Evolutionary conservation across 2,888 invertebrate species (phyloP).

Genomic region (Gonocerus acuteangulatus): DNA sequence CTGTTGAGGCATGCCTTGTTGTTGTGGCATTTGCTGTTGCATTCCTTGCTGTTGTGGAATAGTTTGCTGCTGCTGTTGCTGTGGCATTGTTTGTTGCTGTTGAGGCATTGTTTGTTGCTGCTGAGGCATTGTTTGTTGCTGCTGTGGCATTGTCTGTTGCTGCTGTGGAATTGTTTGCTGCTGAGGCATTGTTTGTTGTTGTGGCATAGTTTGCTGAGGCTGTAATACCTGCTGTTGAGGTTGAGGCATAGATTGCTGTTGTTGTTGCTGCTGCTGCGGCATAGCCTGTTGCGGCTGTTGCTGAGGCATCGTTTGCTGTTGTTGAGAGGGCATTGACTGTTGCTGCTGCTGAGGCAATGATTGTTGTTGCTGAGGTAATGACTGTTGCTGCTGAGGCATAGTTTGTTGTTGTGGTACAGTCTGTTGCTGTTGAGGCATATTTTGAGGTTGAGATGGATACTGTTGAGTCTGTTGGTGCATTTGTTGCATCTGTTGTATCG

Average conservation of each 20-base stretch:
- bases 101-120: constrained; percentile 34
- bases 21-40: constrained; percentile 40
- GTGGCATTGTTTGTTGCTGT: constrained; percentile 33
- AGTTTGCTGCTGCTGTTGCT: constrained; percentile 33
- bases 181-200: constrained; percentile 33
- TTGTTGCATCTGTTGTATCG: constrained; percentile 28
- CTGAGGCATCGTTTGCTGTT: constrained; percentile 38
- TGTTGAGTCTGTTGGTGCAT: constrained; percentile 25
- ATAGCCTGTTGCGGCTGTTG: constrained; percentile 44
- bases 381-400: constrained; percentile 34
- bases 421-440: constrained; percentile 34
- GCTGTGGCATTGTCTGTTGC: constrained; percentile 38
- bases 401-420: constrained; percentile 33
- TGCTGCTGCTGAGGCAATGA: constrained; percentile 40
- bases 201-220: constrained; percentile 46
- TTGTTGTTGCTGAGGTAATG: constrained; percentile 32
- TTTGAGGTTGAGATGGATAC: constrained; percentile 38
- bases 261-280: constrained; percentile 49
- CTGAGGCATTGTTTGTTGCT: constrained; percentile 32
- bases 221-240: constrained; percentile 50
- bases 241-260: constrained; percentile 45
- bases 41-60: constrained; percentile 40
- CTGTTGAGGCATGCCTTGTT: constrained; percentile 38
- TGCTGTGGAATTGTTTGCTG: constrained; percentile 44
- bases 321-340: constrained; percentile 37